phyloP scores from a whole-genome alignment of 2,888 invertebrate genomes.

The Euproctis similis region DNA sequence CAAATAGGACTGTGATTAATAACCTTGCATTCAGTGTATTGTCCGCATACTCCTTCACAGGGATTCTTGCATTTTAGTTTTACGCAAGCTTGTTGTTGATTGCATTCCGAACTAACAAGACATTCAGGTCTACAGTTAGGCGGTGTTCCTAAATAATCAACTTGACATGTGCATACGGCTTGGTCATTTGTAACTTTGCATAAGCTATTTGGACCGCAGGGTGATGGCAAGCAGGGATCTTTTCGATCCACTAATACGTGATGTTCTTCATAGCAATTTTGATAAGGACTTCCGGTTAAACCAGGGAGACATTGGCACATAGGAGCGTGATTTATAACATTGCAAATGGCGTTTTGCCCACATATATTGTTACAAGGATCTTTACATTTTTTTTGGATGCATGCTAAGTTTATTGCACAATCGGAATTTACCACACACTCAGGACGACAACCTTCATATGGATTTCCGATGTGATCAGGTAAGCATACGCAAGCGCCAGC shows the following conservation, averaged over 20 bases:
- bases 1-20: constrained; percentile 85
- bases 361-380: constrained; percentile 86
- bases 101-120: constrained; percentile 79
- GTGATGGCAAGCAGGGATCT: constrained; percentile 82
- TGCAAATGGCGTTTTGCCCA: constrained; percentile 83
- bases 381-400: constrained; percentile 82
- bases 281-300: constrained; percentile 78
- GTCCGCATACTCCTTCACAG: constrained; percentile 80
- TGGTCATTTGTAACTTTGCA: constrained; percentile 82
- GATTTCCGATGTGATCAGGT: constrained; percentile 82
- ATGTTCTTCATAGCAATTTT: constrained; percentile 62
- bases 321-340: constrained; percentile 82
- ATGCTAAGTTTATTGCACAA: constrained; percentile 82
- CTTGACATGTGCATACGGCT: constrained; percentile 82
- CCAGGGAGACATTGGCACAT: constrained; percentile 80
- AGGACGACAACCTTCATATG: constrained; percentile 85
- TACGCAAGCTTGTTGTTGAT: constrained; percentile 79
- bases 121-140: constrained; percentile 81
- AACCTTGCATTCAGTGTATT: constrained; percentile 80
- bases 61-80: constrained; percentile 81
- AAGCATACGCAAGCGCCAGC: constrained; percentile 83
- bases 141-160: constrained; percentile 80
- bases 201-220: constrained; percentile 85
- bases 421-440: constrained; percentile 85
- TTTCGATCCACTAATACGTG: constrained; percentile 43